Evolutionary conservation across 2,797 vertebrate species (phyloP).

Genomic region (Meda fulgida): DNA sequence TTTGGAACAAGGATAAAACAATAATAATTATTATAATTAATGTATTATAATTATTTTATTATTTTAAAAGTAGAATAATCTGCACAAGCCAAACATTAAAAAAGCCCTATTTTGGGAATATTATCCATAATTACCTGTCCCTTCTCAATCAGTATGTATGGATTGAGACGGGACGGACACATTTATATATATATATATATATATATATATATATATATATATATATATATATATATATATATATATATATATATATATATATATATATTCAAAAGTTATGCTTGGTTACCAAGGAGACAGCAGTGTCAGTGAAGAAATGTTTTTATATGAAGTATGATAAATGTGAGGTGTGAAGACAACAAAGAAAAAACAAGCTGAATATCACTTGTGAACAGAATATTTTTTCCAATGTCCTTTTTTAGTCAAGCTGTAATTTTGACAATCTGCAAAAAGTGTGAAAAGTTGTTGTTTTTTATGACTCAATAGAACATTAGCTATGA

Average conservation of each 20-base stretch:
- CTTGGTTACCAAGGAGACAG: slow-evolving; percentile 24
- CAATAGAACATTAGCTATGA: background rate
- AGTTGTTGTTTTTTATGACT: background rate
- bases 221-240: too few relatives aligned
- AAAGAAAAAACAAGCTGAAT: slow-evolving; percentile 3
- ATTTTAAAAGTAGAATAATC: background rate
- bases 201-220: too few relatives aligned
- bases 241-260: too few relatives aligned
- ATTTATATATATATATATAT: too few relatives aligned
- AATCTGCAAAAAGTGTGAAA: background rate
- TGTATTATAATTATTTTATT: background rate
- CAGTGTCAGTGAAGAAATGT: slow-evolving; percentile 17
- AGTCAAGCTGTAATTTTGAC: background rate
- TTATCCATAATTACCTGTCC: background rate
- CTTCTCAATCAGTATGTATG: background rate
- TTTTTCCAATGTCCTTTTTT: background rate
- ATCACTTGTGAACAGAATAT: slow-evolving; percentile 2
- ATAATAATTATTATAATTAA: background rate
- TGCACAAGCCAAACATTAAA: background rate
- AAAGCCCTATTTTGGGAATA: too few relatives aligned
- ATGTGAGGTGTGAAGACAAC: slow-evolving; percentile 17
- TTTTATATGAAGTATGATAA: slow-evolving; percentile 5
- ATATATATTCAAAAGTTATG: background rate
- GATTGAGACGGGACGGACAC: background rate
- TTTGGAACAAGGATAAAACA: background rate